A percentile compares a stretch with the other conserved stretches of the same genome.
These are phyloP conservation scores for Paracyprichromis sp. DNA, from an alignment of 2,113 vertebrate species.

Conservation along the genomic window DNA sequence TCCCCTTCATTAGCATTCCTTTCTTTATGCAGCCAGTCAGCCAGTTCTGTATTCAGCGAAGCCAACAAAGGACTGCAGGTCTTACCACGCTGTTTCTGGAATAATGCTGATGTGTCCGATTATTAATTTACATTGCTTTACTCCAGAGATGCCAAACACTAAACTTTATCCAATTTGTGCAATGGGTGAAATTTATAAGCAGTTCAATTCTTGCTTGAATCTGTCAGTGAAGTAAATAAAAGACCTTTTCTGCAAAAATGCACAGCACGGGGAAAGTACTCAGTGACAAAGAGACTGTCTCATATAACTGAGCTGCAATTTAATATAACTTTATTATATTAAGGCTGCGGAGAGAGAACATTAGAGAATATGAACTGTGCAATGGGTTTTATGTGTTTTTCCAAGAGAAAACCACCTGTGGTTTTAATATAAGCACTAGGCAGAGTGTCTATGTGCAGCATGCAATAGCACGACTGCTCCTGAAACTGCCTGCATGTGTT, in stretches of 20 bases:
- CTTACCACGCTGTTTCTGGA: background rate
- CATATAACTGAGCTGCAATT: background rate
- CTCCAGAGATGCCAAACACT: constrained; percentile 14
- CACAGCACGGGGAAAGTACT: background rate
- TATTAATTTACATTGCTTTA: background rate
- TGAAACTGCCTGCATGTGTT: background rate
- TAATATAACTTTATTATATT: constrained; percentile 13
- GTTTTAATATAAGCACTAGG: background rate
- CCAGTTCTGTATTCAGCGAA: background rate
- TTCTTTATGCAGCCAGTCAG: background rate
- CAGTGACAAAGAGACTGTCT: background rate
- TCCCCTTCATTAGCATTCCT: background rate
- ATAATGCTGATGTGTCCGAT: constrained; percentile 25
- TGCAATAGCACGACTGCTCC: background rate
- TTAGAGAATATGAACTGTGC: background rate
- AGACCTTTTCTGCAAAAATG: constrained; percentile 1
- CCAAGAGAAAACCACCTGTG: background rate
- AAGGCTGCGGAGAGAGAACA: background rate
- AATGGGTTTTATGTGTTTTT: background rate
- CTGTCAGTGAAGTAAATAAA: constrained; percentile 19
- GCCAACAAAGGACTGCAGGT: background rate
- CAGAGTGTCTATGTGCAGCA: background rate
- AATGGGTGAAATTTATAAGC: constrained; percentile 11
- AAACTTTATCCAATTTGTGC: constrained; percentile 17
- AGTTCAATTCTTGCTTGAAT: background rate